Base-by-base conservation (phyloP, 2,888 invertebrate genomes). In the Rhogogaster chlorosoma region DNA sequence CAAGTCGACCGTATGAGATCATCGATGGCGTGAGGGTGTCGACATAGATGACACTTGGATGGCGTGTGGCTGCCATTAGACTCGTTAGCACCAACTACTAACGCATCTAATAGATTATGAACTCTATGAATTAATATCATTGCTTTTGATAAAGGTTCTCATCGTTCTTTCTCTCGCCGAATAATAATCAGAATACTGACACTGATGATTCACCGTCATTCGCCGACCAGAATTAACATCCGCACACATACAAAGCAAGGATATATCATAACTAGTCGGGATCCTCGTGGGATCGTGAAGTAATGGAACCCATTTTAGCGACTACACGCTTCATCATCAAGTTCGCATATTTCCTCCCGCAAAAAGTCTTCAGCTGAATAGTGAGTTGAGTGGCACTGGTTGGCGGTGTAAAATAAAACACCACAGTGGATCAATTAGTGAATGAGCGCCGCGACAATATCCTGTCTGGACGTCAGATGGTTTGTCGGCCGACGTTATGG, bases 1-100 rank as follows among this genome's bases (percentile, higher is more conserved):
- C 90, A 89, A 90, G 91, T 89, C 90, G 89, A 89, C 89, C 88
- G 91, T 89, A 91, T 93, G 93, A 93, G 93, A 92, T 93, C 93
- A 93, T 93, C 93, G 93, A 93, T 93, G 92, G 90, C 90, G 91
- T 88, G 90, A 92, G 92, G 92, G 92, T 92, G 92, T 92, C 90
- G 89, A 91, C 90, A 92, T 91, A 91, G 91, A 93, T 92, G 92
- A 93, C 93, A 92, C 92, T 91, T 92, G 92, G 91, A 93, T 90
- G 91, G 90, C 89, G 90, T 90, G 90, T 91, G 90, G 53, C 90
- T 90, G 90, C 89, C 90, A 91, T 92, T 92, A 92, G 88, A 90
- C 91, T 93, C 91, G 92, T 93, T 93, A 93, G 92, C 91, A 90
- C 90, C 89, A 89, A 88, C 88, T 88, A 86, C 90, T 89, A 92